phyloP scores from a whole-genome alignment of 2,113 vertebrate species.

The Coryphaenoides rupestris region DNA sequence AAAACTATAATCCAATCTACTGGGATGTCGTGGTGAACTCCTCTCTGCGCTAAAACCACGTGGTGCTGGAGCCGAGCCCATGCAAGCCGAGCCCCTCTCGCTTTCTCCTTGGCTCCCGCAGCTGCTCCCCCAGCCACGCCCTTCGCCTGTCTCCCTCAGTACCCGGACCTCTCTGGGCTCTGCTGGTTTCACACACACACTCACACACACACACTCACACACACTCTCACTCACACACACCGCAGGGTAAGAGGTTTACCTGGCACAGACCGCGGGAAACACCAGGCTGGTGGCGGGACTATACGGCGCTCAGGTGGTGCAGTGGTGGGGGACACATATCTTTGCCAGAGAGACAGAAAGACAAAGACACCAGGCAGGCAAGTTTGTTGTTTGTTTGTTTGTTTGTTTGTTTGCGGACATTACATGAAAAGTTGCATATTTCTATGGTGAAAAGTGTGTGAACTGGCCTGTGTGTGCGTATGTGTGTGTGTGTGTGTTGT shows the following conservation, averaged over 20 bases:
- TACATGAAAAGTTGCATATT: no score
- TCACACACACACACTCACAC: no score
- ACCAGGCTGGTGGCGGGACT: not conserved
- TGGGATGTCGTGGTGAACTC: no score
- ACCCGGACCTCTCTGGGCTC: slow-evolving; percentile 8
- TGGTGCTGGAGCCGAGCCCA: no score
- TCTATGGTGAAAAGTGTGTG: no score
- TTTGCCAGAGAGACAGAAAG: not conserved
- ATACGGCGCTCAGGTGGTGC: not conserved
- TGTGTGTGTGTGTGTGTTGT: no score
- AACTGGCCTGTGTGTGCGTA: no score
- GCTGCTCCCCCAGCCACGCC: slow-evolving; percentile 12
- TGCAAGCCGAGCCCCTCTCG: not conserved
- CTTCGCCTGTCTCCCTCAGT: slow-evolving; percentile 13
- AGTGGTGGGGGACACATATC: not conserved
- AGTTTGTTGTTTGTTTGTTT: no score
- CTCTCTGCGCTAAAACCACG: no score
- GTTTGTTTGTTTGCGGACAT: no score
- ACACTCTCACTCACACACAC: not conserved
- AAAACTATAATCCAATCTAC: no score
- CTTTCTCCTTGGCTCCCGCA: slow-evolving; percentile 32
- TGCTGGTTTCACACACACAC: slow-evolving; percentile 1
- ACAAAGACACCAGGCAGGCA: not conserved
- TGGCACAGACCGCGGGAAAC: not conserved
- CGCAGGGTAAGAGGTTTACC: slow-evolving; percentile 59